phyloP scores from a whole-genome alignment of 2,113 vertebrate genomes.

The Meleagris gallopavo region DNA sequence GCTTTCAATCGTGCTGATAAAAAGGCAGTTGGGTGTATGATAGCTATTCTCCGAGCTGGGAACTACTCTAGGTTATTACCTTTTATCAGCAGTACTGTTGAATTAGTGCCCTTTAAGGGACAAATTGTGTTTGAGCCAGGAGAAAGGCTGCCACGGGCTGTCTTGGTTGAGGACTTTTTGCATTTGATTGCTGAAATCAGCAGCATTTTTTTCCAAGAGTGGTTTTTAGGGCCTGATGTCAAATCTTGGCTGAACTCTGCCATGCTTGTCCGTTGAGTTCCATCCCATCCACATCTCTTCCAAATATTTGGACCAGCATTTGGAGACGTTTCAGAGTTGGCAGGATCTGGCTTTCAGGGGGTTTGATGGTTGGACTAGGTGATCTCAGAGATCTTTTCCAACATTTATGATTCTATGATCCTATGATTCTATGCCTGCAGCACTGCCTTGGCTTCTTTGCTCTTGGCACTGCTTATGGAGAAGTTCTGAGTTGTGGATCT shows the following conservation, averaged over 20 bases:
- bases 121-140: background rate
- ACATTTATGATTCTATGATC: too few relatives aligned
- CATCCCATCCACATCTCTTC: background rate
- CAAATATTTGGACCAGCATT: rapidly evolving
- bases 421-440: background rate
- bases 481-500: background rate
- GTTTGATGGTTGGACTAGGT: too few relatives aligned
- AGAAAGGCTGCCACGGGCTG: background rate
- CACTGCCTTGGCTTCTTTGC: background rate
- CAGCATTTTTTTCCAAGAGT: rapidly evolving
- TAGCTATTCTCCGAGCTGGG: background rate
- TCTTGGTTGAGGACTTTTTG: background rate
- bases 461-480: background rate
- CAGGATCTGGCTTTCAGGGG: background rate
- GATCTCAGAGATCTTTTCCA: too few relatives aligned
- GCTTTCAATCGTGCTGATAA: background rate
- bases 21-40: rapidly evolving
- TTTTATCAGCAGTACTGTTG: rapidly evolving
- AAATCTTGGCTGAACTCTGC: background rate
- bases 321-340: rapidly evolving
- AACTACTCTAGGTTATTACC: background rate
- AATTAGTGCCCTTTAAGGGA: background rate
- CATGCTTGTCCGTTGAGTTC: background rate
- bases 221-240: background rate
- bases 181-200: background rate